Percentiles rank a stretch among this genome's conserved stretches.
These are phyloP conservation scores for Stigmatopora nigra DNA, from an alignment of 2,113 vertebrate species.

Conservation along the genomic window DNA sequence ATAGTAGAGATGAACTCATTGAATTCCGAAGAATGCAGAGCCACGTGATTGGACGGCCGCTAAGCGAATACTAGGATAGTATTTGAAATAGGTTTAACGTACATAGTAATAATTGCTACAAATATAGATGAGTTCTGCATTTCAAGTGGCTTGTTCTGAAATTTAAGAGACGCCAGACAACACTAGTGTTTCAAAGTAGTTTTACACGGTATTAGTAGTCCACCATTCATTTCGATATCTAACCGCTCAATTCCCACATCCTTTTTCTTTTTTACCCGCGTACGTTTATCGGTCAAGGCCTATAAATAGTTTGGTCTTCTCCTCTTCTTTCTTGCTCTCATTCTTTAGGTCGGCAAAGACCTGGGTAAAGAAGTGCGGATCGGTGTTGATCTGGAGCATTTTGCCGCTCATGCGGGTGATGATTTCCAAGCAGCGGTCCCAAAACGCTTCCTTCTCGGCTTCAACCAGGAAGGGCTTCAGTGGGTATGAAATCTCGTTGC, in stretches of 20 bases:
- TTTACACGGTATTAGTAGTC: conserved; percentile 13
- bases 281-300: conserved; percentile 80
- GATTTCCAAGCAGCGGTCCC: conserved; percentile 72
- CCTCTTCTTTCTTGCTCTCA: conserved; percentile 68
- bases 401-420: conserved; percentile 71
- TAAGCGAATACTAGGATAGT: neutral
- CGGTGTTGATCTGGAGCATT: conserved; percentile 74
- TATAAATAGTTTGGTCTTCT: conserved; percentile 82
- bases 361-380: conserved; percentile 72
- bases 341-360: conserved; percentile 73
- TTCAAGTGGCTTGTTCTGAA: neutral
- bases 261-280: conserved; percentile 2
- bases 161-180: conserved; percentile 50
- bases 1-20: too few relatives aligned
- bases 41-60: neutral
- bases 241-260: conserved; percentile 6
- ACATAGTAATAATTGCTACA: neutral
- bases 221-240: neutral
- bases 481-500: conserved; percentile 73
- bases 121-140: neutral
- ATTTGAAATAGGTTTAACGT: neutral
- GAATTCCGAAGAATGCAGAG: too few relatives aligned
- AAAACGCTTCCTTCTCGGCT: conserved; percentile 70
- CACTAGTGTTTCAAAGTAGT: conserved; percentile 14
- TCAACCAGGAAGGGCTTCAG: conserved; percentile 73